phyloP scores from a whole-genome alignment of 2,888 invertebrate species.

The Drosophila paracracens region DNA sequence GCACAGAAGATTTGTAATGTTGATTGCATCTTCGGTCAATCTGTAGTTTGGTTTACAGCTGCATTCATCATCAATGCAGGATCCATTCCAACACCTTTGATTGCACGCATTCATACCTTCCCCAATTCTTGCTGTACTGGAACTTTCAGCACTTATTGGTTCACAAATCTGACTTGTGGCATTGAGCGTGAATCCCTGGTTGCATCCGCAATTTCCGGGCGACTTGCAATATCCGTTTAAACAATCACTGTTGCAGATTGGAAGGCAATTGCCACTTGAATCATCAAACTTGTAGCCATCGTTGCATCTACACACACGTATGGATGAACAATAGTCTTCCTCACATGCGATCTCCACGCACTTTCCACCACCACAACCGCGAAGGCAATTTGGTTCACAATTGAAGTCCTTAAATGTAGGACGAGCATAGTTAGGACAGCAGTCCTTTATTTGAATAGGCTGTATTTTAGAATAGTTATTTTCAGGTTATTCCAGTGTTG shows the following conservation, averaged over 20 bases:
- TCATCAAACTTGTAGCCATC: slow-evolving; percentile 33
- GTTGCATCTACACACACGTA: slow-evolving; percentile 73
- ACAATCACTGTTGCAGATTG: slow-evolving; percentile 77
- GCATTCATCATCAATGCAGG: slow-evolving; percentile 45
- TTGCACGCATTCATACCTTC: slow-evolving; percentile 19
- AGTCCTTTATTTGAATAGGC: not conserved
- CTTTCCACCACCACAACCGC: slow-evolving; percentile 62
- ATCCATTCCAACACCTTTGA: slow-evolving; percentile 52
- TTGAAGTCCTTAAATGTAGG: rapidly evolving
- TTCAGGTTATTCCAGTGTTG: not conserved
- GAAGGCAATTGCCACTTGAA: slow-evolving; percentile 64
- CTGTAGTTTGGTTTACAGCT: slow-evolving; percentile 35
- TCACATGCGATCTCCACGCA: slow-evolving; percentile 75
- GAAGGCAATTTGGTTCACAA: slow-evolving; percentile 68
- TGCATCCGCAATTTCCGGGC: slow-evolving; percentile 87
- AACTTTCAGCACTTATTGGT: not conserved
- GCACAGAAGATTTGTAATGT: slow-evolving; percentile 27
- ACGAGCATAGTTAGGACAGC: slow-evolving; percentile 63
- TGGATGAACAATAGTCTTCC: slow-evolving; percentile 76
- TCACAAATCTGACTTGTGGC: slow-evolving; percentile 69
- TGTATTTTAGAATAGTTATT: not conserved
- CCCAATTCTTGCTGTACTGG: not conserved
- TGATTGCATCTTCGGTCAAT: slow-evolving; percentile 17
- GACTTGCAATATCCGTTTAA: slow-evolving; percentile 82
- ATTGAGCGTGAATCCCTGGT: slow-evolving; percentile 85